Evolutionary conservation across 2,888 invertebrate genomes (phyloP).

Genomic region (Drosophila nr. perissopoda): DNA sequence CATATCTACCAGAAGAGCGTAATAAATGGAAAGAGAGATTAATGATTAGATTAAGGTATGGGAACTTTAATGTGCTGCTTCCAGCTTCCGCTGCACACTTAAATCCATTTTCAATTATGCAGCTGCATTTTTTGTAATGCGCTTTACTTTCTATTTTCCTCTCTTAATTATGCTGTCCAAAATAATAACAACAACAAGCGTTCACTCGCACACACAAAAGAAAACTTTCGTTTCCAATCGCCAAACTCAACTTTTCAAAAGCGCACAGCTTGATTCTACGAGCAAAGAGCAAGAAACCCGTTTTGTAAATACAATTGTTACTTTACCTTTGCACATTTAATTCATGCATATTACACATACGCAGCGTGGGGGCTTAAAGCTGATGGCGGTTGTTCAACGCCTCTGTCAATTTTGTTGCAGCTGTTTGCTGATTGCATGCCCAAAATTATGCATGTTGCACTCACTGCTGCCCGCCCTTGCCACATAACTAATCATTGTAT

Average conservation of each 20-base stretch:
- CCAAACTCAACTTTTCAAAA: constrained; percentile 44
- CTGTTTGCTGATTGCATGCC: constrained; percentile 59
- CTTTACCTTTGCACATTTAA: constrained; percentile 13
- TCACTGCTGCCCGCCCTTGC: constrained; percentile 9
- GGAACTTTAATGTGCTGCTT: constrained; percentile 17
- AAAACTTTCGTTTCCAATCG: constrained; percentile 81
- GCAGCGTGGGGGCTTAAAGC: constrained; percentile 56
- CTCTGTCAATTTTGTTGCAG: constrained; percentile 51
- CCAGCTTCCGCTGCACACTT: constrained; percentile 46
- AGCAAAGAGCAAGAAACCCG: constrained; percentile 48
- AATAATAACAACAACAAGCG: constrained; percentile 37
- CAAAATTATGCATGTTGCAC: constrained; percentile 67
- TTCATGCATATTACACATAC: constrained; percentile 68
- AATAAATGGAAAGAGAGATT: constrained; percentile 9
- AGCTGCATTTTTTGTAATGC: constrained; percentile 56
- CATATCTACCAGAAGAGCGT: constrained; percentile 89
- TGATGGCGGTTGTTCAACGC: constrained; percentile 36
- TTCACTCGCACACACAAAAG: constrained; percentile 29
- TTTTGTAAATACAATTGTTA: constrained; percentile 46
- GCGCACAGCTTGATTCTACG: constrained; percentile 48
- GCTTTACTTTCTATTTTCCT: constrained; percentile 76
- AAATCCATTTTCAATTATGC: constrained; percentile 59
- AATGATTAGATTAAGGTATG: constrained; percentile 37
- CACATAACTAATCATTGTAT: constrained; percentile 28
- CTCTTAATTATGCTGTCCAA: constrained; percentile 61